Conservation (phyloP, 2,797 vertebrate species). For the Eulemur mongoz region DNA sequence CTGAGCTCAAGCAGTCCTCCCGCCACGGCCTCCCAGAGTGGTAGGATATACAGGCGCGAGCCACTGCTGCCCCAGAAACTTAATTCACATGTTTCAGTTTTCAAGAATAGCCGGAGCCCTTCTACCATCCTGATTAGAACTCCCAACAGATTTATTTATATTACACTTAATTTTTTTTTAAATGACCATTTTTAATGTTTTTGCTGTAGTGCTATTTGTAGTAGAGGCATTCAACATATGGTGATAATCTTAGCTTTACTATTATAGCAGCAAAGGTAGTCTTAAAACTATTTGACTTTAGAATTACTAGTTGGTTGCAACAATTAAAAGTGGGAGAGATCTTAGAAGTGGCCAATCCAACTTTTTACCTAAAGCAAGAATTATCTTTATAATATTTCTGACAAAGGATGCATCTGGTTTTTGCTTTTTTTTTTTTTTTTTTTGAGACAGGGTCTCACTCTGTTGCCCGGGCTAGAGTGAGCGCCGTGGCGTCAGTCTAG, state of each 20-base stretch:
- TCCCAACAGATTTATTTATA: slow-evolving; percentile 61
- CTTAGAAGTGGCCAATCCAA: slow-evolving; percentile 18
- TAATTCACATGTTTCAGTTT: slow-evolving; percentile 48
- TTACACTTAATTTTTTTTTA: slow-evolving; percentile 41
- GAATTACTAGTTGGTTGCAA: slow-evolving; percentile 9
- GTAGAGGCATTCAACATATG: slow-evolving; percentile 38
- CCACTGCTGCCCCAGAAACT: neutral
- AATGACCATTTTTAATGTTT: slow-evolving; percentile 43
- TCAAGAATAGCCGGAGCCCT: neutral
- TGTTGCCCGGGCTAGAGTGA: too few species aligned
- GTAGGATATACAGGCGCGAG: too few species aligned
- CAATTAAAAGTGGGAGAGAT: neutral
- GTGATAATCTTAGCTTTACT: slow-evolving; percentile 37
- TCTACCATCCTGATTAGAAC: slow-evolving; percentile 18
- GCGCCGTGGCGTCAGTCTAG: too few species aligned
- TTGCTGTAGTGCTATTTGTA: slow-evolving; percentile 43
- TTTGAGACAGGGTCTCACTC: too few species aligned
- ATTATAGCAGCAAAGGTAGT: slow-evolving; percentile 6
- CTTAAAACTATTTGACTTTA: slow-evolving; percentile 25
- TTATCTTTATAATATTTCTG: slow-evolving; percentile 3
- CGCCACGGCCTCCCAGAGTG: too few species aligned
- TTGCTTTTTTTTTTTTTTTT: too few species aligned
- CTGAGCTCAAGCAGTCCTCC: too few species aligned
- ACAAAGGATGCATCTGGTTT: neutral
- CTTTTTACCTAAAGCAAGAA: neutral